Evolutionary conservation across 1,140 invertebrate genomes (phyloP), one percentile per base, ranked within the genome.

Genomic region (Hormaphis cornu): DNA sequence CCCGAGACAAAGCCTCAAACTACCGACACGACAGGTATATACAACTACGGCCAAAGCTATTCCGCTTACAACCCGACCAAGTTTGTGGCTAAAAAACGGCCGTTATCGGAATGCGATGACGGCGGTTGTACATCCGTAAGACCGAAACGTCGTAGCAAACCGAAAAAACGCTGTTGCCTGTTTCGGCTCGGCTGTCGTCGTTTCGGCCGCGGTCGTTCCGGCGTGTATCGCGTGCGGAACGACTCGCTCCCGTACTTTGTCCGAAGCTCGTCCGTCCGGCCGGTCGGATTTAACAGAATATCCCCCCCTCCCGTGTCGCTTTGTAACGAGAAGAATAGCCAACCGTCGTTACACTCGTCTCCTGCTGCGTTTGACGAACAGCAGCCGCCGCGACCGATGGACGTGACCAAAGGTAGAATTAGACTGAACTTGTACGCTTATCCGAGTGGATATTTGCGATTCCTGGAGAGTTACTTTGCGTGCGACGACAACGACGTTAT

Each of bases 1-100:
- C 56, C 71, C 18, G 71, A 73, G 37, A 56, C 69, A 10, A 70
- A 58, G 33, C 61, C 61, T 33, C 61, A 52, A 26, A 40, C 66
- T 7, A 22, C 50, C 7, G 66, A 56, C 20, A 69, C 33, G 18
- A 35, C 48, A 69, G 48, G 66, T 69, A 56, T 69, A 54, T 54
- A 69, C 66, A 69, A 69, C 42, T 69, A 56, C 22, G 61, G 61
- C 0, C 61, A 66, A 28, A 48, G 28, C 18, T 66, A 66, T 66
- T 66, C 61, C 10, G 61, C 61, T 48, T 66, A 66, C 50, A 50
- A 66, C 8, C 61, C 61, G 1, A 30, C 44, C 6, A 66, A 66
- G 35, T 66, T 50, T 20, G 20, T n/a, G 0, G 28, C 44, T 18
- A 66, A n/a, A n/a, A n/a, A 48, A 48, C 37, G 10, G 5, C 35